A percentile compares a stretch with the other conserved stretches of the same genome.
These are phyloP conservation scores for Cheilosia vulpina DNA, from an alignment of 2,888 invertebrate genomes.

Conservation along the genomic window DNA sequence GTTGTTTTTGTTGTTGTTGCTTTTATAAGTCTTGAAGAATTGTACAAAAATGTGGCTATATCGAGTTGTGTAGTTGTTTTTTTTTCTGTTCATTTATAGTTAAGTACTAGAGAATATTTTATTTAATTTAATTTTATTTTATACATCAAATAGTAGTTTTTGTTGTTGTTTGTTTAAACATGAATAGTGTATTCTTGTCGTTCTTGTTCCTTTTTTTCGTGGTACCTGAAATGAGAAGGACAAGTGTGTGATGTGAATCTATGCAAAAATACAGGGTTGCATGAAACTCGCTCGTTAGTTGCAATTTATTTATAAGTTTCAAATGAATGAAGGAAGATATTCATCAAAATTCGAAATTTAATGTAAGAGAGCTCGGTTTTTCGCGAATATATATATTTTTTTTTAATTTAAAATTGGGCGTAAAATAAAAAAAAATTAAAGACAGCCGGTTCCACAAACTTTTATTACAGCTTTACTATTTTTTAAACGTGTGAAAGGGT, in stretches of 20 bases:
- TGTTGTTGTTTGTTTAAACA: slow-evolving; percentile 82
- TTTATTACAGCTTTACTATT: too few relatives aligned
- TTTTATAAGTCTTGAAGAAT: slow-evolving; percentile 52
- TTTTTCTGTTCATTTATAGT: neutral
- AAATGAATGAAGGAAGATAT: too few relatives aligned
- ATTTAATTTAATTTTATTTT: slow-evolving; percentile 25
- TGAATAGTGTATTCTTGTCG: slow-evolving; percentile 90
- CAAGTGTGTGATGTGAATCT: neutral
- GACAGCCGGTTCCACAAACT: too few relatives aligned
- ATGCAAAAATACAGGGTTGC: neutral
- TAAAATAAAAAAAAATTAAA: too few relatives aligned
- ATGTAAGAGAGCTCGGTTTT: too few relatives aligned
- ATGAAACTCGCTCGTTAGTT: too few relatives aligned
- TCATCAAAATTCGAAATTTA: too few relatives aligned
- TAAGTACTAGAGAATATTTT: slow-evolving; percentile 30
- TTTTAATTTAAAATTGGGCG: too few relatives aligned
- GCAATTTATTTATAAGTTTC: too few relatives aligned
- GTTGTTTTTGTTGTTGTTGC: slow-evolving; percentile 24
- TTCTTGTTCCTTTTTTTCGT: slow-evolving; percentile 89
- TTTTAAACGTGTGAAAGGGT: too few relatives aligned
- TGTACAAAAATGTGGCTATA: slow-evolving; percentile 42
- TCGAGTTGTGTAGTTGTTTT: neutral
- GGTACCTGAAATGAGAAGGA: slow-evolving; percentile 84
- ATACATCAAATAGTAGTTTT: neutral
- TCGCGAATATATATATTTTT: too few relatives aligned